Evolutionary conservation across 2,888 invertebrate genomes (phyloP).

Genomic region (Troides helena): DNA sequence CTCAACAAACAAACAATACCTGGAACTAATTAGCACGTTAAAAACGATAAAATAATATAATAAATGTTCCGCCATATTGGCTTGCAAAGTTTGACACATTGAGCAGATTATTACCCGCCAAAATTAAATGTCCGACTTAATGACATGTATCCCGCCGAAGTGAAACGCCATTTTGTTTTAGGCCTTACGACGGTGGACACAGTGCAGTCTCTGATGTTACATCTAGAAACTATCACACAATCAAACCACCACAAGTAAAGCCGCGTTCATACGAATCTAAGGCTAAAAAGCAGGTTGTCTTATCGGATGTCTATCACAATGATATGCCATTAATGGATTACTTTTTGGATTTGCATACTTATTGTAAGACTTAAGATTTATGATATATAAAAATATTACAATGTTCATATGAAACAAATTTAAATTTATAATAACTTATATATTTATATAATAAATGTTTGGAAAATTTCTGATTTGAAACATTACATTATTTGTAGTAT

Average conservation of each 20-base stretch:
- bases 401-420: too few species aligned
- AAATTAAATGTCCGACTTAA: too few species aligned
- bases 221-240: constrained; percentile 25
- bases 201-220: constrained; percentile 19
- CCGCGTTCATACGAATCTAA: constrained; percentile 18
- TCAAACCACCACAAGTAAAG: constrained; percentile 26
- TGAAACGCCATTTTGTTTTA: constrained; percentile 30
- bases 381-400: background rate
- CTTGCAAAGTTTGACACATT: constrained; percentile 4
- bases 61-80: background rate
- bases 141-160: constrained; percentile 3
- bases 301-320: constrained; percentile 2
- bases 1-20: background rate
- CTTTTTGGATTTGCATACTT: background rate
- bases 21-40: background rate
- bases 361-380: background rate
- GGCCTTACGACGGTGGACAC: constrained; percentile 21
- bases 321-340: constrained; percentile 11
- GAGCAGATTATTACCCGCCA: too few species aligned
- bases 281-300: constrained; percentile 12
- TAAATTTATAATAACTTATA: background rate
- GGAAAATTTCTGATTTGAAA: background rate
- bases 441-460: background rate
- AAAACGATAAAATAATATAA: background rate
- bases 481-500: too few species aligned